Conservation (phyloP, 2,113 vertebrate species). For the Puntigrus tetrazona region DNA sequence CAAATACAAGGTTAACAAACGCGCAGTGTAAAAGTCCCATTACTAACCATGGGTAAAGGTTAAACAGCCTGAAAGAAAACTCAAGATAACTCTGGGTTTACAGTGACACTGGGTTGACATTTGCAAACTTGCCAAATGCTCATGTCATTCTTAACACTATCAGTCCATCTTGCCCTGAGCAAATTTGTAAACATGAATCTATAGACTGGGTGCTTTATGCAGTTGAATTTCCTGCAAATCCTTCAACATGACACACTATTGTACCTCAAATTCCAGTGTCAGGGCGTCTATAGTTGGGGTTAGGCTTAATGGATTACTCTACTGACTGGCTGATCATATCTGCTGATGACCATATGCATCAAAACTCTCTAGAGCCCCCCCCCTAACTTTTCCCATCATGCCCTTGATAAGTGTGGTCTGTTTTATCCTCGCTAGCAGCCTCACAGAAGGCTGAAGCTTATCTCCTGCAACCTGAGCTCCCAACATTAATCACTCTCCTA, state of each 20-base stretch:
- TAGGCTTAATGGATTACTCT: slow-evolving; percentile 70
- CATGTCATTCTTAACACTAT: background rate
- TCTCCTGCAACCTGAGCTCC: slow-evolving; percentile 71
- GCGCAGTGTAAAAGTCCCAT: background rate
- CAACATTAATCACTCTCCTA: slow-evolving; percentile 74
- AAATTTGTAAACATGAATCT: slow-evolving; percentile 40
- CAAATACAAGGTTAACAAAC: background rate
- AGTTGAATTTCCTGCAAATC: slow-evolving; percentile 26
- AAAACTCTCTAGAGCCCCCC: slow-evolving; percentile 53
- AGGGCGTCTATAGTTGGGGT: slow-evolving; percentile 57
- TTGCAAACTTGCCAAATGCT: background rate
- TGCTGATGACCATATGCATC: slow-evolving; percentile 70
- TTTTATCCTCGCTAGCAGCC: slow-evolving; percentile 70
- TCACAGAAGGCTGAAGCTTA: slow-evolving; percentile 66
- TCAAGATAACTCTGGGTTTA: background rate
- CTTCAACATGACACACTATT: slow-evolving; percentile 47
- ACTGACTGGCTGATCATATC: slow-evolving; percentile 71
- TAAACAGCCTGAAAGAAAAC: background rate
- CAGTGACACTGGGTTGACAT: background rate
- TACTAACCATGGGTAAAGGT: background rate
- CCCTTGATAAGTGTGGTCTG: slow-evolving; percentile 74
- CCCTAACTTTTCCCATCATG: slow-evolving; percentile 60
- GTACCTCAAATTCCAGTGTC: slow-evolving; percentile 50
- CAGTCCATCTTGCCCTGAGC: background rate
- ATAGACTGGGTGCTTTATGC: background rate